Evolutionary conservation across 1,140 invertebrate genomes (phyloP).

Genomic region (Diprion similis): DNA sequence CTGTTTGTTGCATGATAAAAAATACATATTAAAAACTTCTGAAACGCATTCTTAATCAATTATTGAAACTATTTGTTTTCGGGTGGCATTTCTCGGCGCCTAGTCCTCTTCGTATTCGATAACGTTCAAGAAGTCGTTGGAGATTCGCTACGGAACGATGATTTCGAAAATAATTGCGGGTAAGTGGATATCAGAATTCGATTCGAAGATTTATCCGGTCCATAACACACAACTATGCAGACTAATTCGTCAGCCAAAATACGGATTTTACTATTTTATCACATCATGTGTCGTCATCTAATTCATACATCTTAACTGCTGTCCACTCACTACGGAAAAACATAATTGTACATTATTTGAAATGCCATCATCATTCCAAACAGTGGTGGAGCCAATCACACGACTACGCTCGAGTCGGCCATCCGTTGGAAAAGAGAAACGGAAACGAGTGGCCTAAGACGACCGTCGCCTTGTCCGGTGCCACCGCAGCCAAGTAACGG

Average conservation of each 20-base stretch:
- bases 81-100: background rate
- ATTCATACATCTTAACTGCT: background rate
- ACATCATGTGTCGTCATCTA: background rate
- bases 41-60: no score
- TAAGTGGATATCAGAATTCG: background rate
- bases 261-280: no score
- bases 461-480: conserved; percentile 31
- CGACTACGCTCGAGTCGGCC: conserved; percentile 45
- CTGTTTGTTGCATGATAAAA: no score
- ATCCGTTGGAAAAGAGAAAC: conserved; percentile 61
- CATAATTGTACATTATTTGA: no score
- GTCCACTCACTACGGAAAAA: background rate
- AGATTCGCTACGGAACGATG: background rate
- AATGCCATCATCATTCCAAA: background rate
- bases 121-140: background rate
- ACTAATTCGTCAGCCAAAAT: no score
- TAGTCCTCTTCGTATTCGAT: background rate
- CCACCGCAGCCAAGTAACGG: conserved; percentile 49
- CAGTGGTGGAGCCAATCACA: conserved; percentile 49
- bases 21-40: no score
- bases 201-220: no score
- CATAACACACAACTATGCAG: no score
- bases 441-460: background rate
- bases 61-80: no score
- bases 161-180: background rate